Percentiles rank a stretch among this genome's conserved stretches.
These are phyloP conservation scores for Rhadina sibilatrix DNA, from an alignment of 2,113 vertebrate genomes.

Conservation along the genomic window DNA sequence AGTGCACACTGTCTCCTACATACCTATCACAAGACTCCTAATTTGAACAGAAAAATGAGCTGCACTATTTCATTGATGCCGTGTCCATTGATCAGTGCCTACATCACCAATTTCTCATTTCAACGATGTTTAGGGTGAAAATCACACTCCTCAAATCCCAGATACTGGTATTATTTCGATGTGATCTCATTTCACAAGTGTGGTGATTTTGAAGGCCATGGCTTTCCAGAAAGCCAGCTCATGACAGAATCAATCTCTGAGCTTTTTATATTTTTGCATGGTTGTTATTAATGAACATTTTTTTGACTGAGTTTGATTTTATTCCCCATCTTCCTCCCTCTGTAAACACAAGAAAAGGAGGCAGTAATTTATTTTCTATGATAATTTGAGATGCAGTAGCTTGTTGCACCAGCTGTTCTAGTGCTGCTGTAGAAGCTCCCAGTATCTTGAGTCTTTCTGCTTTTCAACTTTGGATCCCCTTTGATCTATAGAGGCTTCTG, in stretches of 20 bases:
- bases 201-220: neutral
- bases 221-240: neutral
- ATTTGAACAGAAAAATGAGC: neutral
- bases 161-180: neutral
- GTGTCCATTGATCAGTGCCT: neutral
- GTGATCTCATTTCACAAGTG: neutral
- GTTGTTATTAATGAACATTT: neutral
- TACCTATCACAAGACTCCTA: neutral
- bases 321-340: neutral
- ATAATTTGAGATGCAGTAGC: neutral
- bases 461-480: neutral
- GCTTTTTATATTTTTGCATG: neutral
- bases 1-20: neutral
- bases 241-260: neutral
- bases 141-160: neutral
- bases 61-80: neutral
- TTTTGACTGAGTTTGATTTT: neutral
- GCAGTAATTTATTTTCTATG: neutral
- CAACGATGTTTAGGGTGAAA: neutral
- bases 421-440: neutral
- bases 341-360: neutral
- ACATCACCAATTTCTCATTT: neutral
- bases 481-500: neutral
- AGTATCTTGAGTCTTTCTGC: neutral
- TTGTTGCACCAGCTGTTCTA: neutral